Percentiles rank a stretch among this genome's conserved stretches.
Evolutionary conservation across 2,113 vertebrate species (phyloP).

Genomic region (Rhinopithecus roxellana): DNA sequence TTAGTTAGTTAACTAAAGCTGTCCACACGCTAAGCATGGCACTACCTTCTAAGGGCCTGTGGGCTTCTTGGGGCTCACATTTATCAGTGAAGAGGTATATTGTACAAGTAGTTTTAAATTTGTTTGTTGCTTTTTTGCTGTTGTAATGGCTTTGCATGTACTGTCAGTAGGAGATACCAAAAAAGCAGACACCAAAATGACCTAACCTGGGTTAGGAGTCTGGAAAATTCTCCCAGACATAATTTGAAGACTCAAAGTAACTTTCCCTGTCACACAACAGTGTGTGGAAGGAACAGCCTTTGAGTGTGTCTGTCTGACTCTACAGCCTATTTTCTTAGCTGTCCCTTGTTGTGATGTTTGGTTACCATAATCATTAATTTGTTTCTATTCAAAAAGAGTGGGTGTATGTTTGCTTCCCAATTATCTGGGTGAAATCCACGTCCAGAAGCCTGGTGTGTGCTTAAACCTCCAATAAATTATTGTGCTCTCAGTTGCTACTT

Average conservation of each 20-base stretch:
- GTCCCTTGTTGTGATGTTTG: background rate
- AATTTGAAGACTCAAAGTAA: background rate
- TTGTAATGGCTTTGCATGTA: background rate
- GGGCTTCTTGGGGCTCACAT: background rate
- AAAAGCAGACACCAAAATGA: background rate
- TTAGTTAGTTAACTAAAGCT: background rate
- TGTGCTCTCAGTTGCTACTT: background rate
- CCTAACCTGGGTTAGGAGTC: background rate
- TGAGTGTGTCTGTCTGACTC: background rate
- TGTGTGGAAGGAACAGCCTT: background rate
- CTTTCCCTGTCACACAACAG: background rate
- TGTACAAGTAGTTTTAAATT: background rate
- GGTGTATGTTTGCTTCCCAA: background rate
- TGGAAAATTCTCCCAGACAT: background rate
- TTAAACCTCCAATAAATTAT: background rate
- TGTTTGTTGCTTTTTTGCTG: background rate
- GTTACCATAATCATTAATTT: background rate
- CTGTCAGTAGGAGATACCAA: background rate
- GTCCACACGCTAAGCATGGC: rapidly evolving
- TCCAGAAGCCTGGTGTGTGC: background rate
- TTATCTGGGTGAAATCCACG: background rate
- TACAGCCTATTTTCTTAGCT: background rate
- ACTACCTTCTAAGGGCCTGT: background rate
- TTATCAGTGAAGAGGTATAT: background rate
- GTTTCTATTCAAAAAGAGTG: background rate